Conservation (phyloP, 2,888 invertebrate genomes). For the Celastrina argiolus region DNA sequence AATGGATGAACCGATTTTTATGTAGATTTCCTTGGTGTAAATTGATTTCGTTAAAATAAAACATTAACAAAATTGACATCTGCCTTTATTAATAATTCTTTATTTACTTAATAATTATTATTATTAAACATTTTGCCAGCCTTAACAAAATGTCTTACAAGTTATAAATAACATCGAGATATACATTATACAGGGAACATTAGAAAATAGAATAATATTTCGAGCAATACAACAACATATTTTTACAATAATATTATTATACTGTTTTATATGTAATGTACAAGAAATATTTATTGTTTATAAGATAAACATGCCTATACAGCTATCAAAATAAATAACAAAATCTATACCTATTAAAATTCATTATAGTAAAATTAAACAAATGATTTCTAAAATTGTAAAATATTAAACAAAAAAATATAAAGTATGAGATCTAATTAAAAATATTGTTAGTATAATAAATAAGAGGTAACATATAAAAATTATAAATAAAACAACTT, state of each 20-base stretch:
- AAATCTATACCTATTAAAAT: neutral
- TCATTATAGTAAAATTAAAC: too few relatives aligned
- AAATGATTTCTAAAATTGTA: neutral
- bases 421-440: too few relatives aligned
- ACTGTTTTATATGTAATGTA: neutral
- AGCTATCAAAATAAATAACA: neutral
- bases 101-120: constrained; percentile 40
- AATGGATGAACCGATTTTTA: too few relatives aligned
- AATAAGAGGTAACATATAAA: too few relatives aligned
- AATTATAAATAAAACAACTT: too few relatives aligned
- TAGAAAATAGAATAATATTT: constrained; percentile 23
- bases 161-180: constrained; percentile 28
- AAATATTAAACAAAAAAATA: neutral
- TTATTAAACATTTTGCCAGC: constrained; percentile 66
- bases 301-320: neutral
- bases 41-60: too few relatives aligned
- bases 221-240: neutral
- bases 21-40: too few relatives aligned
- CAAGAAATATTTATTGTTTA: constrained; percentile 1
- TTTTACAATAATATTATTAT: constrained; percentile 4
- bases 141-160: constrained; percentile 58
- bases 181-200: constrained; percentile 23
- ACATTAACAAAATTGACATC: constrained; percentile 54
- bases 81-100: constrained; percentile 57
- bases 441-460: too few relatives aligned